A percentile compares a stretch with the other conserved stretches of the same genome.
These are phyloP conservation scores for Bathynomus jamesi DNA, from an alignment of 1,140 invertebrate species.

Conservation along the genomic window DNA sequence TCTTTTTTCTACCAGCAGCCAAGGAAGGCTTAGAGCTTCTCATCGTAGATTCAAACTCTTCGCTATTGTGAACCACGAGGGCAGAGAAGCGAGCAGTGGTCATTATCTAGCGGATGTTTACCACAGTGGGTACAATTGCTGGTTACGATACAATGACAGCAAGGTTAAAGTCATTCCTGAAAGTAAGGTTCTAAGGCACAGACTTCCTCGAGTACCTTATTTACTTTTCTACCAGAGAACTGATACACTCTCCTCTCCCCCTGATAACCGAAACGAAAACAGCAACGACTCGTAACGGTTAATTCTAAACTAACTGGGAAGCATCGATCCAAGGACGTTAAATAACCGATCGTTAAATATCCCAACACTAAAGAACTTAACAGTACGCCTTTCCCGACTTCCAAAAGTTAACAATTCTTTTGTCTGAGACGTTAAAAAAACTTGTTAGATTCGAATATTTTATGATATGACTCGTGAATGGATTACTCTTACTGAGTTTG, in stretches of 20 bases:
- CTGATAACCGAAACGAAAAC: no score
- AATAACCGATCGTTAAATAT: no score
- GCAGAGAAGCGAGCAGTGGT: conserved; percentile 84
- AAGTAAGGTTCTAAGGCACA: conserved; percentile 63
- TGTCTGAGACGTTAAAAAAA: no score
- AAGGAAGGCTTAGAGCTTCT: conserved; percentile 56
- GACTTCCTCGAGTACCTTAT: conserved; percentile 79
- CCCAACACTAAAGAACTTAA: no score
- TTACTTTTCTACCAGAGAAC: conserved; percentile 81
- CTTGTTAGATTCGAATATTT: no score
- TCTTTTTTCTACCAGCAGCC: conserved; percentile 63
- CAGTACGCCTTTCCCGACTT: no score
- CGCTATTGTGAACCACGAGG: conserved; percentile 88
- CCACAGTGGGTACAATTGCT: conserved; percentile 62
- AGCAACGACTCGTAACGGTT: no score
- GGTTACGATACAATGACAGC: conserved; percentile 86
- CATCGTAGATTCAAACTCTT: conserved; percentile 61
- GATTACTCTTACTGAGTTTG: no score
- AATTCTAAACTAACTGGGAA: no score
- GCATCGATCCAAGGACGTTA: no score
- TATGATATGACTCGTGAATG: no score
- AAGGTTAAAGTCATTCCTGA: conserved; percentile 62
- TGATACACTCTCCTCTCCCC: conserved; percentile 56
- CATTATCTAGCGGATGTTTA: conserved; percentile 89
- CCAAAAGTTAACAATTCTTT: no score